Conservation (phyloP, 2,797 vertebrate species). For the Diplodus sargus region DNA sequence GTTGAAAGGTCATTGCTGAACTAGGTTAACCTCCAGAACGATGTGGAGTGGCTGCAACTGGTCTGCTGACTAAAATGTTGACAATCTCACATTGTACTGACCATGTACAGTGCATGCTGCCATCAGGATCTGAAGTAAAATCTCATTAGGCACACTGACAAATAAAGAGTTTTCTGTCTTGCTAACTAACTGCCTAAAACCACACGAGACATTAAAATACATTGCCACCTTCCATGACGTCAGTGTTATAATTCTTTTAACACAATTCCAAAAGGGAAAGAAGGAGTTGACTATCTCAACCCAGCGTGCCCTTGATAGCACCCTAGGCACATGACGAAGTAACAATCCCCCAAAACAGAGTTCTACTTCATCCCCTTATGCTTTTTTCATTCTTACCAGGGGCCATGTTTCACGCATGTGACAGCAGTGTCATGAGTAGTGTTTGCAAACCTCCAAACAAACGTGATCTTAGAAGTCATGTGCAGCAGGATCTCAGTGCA, state of each 20-base stretch:
- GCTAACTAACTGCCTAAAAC: constrained; percentile 21
- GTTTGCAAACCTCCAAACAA: constrained; percentile 29
- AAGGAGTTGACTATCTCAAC: constrained; percentile 29
- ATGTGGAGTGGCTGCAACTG: not conserved
- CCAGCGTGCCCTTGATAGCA: not conserved
- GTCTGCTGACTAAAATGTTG: not conserved
- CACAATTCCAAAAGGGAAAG: constrained; percentile 6
- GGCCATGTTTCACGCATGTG: constrained; percentile 41
- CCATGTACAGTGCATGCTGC: not conserved
- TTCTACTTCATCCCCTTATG: constrained; percentile 41
- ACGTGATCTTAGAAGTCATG: constrained; percentile 48
- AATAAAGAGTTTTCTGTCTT: constrained; percentile 8
- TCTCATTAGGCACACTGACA: not conserved
- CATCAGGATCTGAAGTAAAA: not conserved
- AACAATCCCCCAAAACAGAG: constrained; percentile 35
- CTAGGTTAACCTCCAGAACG: not conserved
- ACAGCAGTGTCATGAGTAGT: constrained; percentile 34
- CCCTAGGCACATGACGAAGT: constrained; percentile 54
- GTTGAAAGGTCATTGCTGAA: not conserved
- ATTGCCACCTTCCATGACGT: constrained; percentile 22
- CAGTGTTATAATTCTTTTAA: not conserved
- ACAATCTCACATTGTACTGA: constrained; percentile 3
- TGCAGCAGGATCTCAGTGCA: not conserved
- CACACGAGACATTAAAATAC: constrained; percentile 22
- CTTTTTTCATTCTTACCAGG: not conserved